Evolutionary conservation across 2,797 vertebrate species (phyloP).

Genomic region (Lindbergichthys nudifrons): DNA sequence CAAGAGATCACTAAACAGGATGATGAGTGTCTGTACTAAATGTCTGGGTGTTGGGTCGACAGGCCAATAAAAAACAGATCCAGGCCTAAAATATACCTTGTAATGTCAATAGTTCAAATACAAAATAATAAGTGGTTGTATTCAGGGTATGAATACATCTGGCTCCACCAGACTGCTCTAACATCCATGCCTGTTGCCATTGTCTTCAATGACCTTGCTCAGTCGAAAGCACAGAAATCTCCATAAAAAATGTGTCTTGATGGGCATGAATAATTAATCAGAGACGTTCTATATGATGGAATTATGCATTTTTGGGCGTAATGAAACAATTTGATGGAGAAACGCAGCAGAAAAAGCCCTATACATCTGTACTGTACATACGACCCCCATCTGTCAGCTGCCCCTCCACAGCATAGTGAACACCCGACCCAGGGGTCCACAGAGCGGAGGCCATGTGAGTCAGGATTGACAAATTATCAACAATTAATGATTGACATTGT

Average conservation of each 20-base stretch:
- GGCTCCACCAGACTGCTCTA: not conserved
- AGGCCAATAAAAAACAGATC: not conserved
- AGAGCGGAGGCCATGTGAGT: not conserved
- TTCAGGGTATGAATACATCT: not conserved
- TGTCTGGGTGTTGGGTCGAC: no score
- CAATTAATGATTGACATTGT: no score
- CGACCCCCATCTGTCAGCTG: slow-evolving; percentile 2
- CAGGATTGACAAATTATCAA: no score
- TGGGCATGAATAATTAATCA: slow-evolving; percentile 50
- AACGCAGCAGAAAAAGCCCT: slow-evolving; percentile 6
- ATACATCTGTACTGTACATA: not conserved
- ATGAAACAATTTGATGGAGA: slow-evolving; percentile 35
- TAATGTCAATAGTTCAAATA: not conserved
- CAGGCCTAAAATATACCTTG: not conserved
- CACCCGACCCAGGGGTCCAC: not conserved
- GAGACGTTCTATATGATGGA: slow-evolving; percentile 36
- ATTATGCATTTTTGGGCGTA: slow-evolving; percentile 47
- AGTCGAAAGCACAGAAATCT: slow-evolving; percentile 38
- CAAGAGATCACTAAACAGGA: not conserved
- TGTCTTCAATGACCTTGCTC: slow-evolving; percentile 51
- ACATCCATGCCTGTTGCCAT: slow-evolving; percentile 14
- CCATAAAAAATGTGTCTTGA: slow-evolving; percentile 57
- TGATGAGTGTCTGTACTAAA: not conserved
- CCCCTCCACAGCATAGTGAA: not conserved
- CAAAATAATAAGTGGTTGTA: not conserved